Percentiles rank a stretch among this genome's conserved stretches.
Evolutionary conservation across 2,113 vertebrate species (phyloP).

Genomic region (Charadrius vociferus): DNA sequence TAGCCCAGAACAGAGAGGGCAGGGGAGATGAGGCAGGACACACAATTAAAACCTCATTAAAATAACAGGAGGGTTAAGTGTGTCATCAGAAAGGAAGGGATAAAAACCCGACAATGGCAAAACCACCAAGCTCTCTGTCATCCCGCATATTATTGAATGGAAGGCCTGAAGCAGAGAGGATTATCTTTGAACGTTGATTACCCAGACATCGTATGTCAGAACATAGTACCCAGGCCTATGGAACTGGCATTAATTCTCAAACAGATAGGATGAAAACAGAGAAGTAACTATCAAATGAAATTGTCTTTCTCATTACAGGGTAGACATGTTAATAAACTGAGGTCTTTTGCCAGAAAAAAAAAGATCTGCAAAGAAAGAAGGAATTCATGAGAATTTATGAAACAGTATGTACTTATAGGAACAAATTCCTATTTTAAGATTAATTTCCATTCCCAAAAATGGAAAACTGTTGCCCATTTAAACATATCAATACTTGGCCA

Average conservation of each 20-base stretch:
- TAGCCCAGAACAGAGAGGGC: neutral
- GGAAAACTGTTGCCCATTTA: neutral
- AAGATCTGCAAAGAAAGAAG: neutral
- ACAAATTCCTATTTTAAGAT: neutral
- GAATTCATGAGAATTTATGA: neutral
- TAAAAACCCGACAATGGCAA: neutral
- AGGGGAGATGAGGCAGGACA: neutral
- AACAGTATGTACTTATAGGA: neutral
- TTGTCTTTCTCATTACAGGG: neutral
- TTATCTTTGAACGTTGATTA: slow-evolving; percentile 44
- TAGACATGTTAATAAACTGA: neutral
- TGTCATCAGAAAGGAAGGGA: neutral
- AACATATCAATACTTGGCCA: neutral
- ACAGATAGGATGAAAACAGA: slow-evolving; percentile 34
- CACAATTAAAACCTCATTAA: neutral
- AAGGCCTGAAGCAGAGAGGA: slow-evolving; percentile 48
- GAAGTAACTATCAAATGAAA: neutral
- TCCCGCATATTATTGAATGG: neutral
- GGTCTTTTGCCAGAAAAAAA: neutral
- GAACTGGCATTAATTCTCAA: slow-evolving; percentile 40
- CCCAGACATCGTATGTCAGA: neutral
- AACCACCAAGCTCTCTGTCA: neutral
- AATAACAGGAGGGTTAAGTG: neutral
- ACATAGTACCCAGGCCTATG: neutral
- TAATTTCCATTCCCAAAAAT: neutral